Base-by-base conservation (phyloP, 1,140 invertebrate species). In the Manduca sexta region DNA sequence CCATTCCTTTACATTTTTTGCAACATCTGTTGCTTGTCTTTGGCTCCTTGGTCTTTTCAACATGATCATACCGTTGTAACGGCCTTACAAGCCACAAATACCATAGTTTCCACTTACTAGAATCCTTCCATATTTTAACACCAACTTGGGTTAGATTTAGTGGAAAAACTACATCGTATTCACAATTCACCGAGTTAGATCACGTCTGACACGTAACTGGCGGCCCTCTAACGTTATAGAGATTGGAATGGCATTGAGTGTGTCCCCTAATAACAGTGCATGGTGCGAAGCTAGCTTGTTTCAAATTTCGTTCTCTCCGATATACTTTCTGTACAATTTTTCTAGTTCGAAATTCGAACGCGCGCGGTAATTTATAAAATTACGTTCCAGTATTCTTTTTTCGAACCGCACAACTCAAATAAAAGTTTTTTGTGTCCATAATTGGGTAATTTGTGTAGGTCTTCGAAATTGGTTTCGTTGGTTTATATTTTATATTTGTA, bases 171-270 rank as follows among this genome's bases (percentile, higher is more conserved):
- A 17, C 30, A 26, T 6, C 43, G 16, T 18, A 16, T 18, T 35
- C 31, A 10, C 15, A 26, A 33, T 54, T 48, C 35, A 13, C 31
- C 17, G 31, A 52, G 42, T 52, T 47, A 31, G 45, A 47, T 54
- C 52, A 54, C 52, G 52, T 54, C 41, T 48, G 41, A 45, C 52
- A 54, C 52, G 52, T 48, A 49, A 39, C 11, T 33, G 26, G 39
- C 41, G 34, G 45, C 51, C 45, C 38, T 26, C 44, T 52, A 47
- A 53, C 40, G 34, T 44, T 54, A 54, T 45, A 42, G 45, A 49
- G 52, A 48, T 48, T 54, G 45, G 45, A 49, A 44, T 49, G 52
- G 52, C 31, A 54, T 44, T 47, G 50, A 52, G 34, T 47, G 51
- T 44, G 40, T 40, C 21, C 38, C 30, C 34, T 45, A 49, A 39